A percentile compares a stretch with the other conserved stretches of the same genome.
phyloP scores from a whole-genome alignment of 2,113 vertebrate genomes.

The Elachura formosa region DNA sequence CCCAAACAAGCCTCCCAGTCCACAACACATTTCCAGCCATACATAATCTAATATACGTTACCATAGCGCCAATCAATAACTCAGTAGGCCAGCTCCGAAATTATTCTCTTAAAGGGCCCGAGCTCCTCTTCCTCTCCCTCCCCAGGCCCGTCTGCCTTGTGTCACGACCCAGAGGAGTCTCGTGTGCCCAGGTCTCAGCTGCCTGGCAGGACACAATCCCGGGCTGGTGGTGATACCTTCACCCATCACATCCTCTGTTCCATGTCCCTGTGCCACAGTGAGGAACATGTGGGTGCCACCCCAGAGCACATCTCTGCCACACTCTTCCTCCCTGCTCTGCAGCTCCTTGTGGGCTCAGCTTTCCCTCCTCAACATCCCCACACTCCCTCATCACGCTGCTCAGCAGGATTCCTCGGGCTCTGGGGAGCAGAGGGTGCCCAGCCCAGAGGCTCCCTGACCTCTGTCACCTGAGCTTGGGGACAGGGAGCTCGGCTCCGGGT shows the following conservation, averaged over 20 bases:
- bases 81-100: conserved; percentile 65
- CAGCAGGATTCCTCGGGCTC: accelerated
- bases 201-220: accelerated
- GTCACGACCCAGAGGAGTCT: not conserved
- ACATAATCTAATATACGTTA: conserved; percentile 80
- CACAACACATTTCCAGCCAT: conserved; percentile 69
- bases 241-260: accelerated
- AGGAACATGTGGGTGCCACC: accelerated
- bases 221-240: not conserved
- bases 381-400: accelerated
- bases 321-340: not conserved
- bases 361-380: not conserved
- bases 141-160: not conserved
- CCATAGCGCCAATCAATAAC: conserved; percentile 77
- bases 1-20: conserved; percentile 59
- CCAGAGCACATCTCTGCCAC: not conserved
- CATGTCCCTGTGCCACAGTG: accelerated
- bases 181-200: not conserved
- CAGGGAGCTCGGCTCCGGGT: not conserved
- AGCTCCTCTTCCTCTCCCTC: not conserved
- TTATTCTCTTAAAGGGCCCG: conserved; percentile 74
- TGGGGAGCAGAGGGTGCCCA: accelerated
- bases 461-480: accelerated
- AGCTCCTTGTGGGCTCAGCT: accelerated
- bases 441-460: not conserved